phyloP scores from a whole-genome alignment of 1,140 invertebrate species.

The Tribolium castaneum region DNA sequence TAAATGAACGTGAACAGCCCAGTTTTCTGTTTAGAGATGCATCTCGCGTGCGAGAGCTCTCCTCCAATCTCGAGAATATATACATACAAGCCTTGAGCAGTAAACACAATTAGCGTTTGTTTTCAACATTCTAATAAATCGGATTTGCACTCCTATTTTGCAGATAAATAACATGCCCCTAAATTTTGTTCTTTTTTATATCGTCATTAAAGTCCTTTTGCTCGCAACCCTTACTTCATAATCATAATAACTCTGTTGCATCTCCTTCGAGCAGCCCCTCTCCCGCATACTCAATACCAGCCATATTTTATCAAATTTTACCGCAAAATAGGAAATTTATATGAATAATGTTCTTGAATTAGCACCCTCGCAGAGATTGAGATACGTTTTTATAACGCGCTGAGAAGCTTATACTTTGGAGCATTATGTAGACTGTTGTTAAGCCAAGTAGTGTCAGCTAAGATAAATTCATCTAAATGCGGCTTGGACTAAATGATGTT shows the following conservation, averaged over 20 bases:
- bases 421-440: conserved; percentile 34
- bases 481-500: conserved; percentile 9
- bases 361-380: conserved; percentile 8
- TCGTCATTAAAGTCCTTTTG: conserved; percentile 32
- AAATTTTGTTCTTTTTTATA: conserved; percentile 36
- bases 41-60: conserved; percentile 50
- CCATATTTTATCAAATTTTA: conserved; percentile 1
- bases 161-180: conserved; percentile 55
- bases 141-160: conserved; percentile 56
- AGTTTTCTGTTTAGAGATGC: conserved; percentile 55
- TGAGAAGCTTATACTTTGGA: background rate
- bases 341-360: conserved; percentile 24
- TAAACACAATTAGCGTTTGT: conserved; percentile 61
- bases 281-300: background rate
- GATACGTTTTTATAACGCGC: conserved; percentile 23
- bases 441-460: conserved; percentile 22
- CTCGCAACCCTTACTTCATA: conserved; percentile 11
- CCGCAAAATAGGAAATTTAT: conserved; percentile 5
- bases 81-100: conserved; percentile 53
- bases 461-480: conserved; percentile 34
- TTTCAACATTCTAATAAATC: conserved; percentile 59
- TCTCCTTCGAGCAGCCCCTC: background rate
- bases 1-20: conserved; percentile 52
- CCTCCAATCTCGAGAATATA: conserved; percentile 55
- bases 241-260: conserved; percentile 7